Base-by-base conservation (phyloP, 2,113 vertebrate genomes). In the Podilymbus podiceps region DNA sequence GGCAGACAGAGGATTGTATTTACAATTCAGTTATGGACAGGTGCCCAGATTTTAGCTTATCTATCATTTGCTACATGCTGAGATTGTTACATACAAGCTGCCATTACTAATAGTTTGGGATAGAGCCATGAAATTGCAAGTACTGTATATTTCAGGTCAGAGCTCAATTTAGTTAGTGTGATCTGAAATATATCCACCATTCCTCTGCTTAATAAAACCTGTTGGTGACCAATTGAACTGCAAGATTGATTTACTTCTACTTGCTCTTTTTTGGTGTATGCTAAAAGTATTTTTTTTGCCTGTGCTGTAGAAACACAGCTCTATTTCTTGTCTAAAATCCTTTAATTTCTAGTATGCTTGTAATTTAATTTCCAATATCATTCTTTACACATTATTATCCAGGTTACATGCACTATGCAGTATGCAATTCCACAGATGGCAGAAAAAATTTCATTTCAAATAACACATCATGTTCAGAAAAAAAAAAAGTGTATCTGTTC, bases 41-140 rank as follows among this genome's bases (percentile, higher is more conserved):
- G 30, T 92, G 85, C 33, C 72, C 80, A 85, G 69, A 95, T 90
- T 97, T 91, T 77, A 93, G 47, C 49, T 91, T 71, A 95, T 87
- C 88, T 96, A 56, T 95, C 44, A 94, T 94, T 97, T 97, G n/a
- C 85, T 93, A 81, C 93, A 93, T 81, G 75, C 88, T 94, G 93
- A 76, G 85, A 91, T 93, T 88, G 88, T 90, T 96, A 79, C 71
- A 56, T 85, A 53, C 84, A 95, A 92, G 90, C 90, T 95, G 77
- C 93, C 90, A 94, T 94, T 80, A 95, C 85, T 95, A 96, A 96
- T 95, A 87, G 81, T 92, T 96, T 95, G 77, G 91, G 40, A 59
- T 35, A 69, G 73, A 78, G 94, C 95, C 85, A 93, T 68, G 82
- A 69, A 88, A 53, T 87, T 96, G 71, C 94, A 94, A 88, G 47